Evolutionary conservation across 2,797 vertebrate species (phyloP), one percentile per base, ranked within the genome.

Genomic region (Phoebastria nigripes): DNA sequence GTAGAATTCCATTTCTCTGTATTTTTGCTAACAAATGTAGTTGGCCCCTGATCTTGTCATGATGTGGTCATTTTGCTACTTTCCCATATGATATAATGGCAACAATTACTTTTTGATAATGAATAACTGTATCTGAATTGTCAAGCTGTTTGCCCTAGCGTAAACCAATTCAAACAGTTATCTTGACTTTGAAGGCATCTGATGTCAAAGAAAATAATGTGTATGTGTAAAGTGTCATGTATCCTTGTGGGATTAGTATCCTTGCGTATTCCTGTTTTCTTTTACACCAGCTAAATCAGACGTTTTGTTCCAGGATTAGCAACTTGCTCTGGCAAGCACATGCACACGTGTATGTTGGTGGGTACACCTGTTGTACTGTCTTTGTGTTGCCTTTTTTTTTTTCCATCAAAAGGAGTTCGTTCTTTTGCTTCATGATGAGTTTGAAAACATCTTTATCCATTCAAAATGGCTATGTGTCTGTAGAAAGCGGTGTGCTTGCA

Each of bases 271-370:
- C n/a, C 42, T 58, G 21, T 26, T 91, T 72, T 52, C 41, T 28
- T 55, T 67, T 51, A 3, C 15, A 3, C 16, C 4, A 3, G 15
- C 39, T 70, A 44, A 88, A 74, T 71, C 11, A 25, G 44, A 6
- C 4, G 1, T 31, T 87, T 70, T 58, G 31, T 76, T 91, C 54
- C 51, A 56, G 67, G 83, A 52, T 93, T 70, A 89, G 69, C 55
- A 41, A 14, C 44, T 54, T 51, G 61, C 54, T 83, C 21, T 82
- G 76, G 55, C 12, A 28, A 46, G 76, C 29, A 19, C 52, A 2
- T n/a, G 49, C 35, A 44, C 14, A 2, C 0, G 0, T 73, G 18
- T 41, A 3, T 1, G 1, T 77, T 29, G 54, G 49, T 65, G 61
- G 39, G 14, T 63, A 37, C 28, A 5, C 58, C n/a, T 37, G 13